Conservation (phyloP, 1,140 invertebrate genomes). For the Mactra quadrangularis region DNA sequence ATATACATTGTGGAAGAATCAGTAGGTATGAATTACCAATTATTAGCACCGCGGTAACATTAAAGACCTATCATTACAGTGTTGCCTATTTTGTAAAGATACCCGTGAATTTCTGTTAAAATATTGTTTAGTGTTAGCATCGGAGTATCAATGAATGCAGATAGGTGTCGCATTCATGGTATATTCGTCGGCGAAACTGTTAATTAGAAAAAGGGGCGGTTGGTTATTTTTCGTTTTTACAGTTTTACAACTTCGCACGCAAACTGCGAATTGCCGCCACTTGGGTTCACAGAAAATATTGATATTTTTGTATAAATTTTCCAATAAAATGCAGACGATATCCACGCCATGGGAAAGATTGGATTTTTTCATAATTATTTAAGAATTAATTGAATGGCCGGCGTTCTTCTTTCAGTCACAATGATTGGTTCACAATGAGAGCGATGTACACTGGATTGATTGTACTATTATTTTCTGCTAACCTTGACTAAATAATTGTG, state of each 20-base stretch:
- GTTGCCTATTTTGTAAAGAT: conserved; percentile 3
- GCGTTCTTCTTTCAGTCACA: too few relatives aligned
- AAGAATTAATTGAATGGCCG: too few relatives aligned
- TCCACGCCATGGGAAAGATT: not conserved
- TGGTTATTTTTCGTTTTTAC: conserved; percentile 23
- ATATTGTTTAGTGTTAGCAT: conserved; percentile 1
- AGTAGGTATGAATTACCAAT: conserved; percentile 24
- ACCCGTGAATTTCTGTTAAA: conserved; percentile 6
- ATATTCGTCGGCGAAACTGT: conserved; percentile 30
- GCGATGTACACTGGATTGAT: too few relatives aligned
- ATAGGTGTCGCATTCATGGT: conserved; percentile 1
- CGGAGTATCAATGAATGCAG: not conserved
- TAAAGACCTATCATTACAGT: too few relatives aligned
- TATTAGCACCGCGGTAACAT: conserved; percentile 19
- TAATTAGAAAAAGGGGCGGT: conserved; percentile 52
- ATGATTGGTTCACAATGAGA: too few relatives aligned
- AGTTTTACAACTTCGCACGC: conserved; percentile 23
- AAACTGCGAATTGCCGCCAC: conserved; percentile 39
- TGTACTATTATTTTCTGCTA: too few relatives aligned
- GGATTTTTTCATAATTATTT: too few relatives aligned
- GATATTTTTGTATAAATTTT: not conserved
- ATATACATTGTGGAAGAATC: not conserved
- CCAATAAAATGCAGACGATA: conserved; percentile 8
- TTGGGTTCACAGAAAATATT: not conserved
- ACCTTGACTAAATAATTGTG: too few relatives aligned